Evolutionary conservation across 2,797 vertebrate species (phyloP).

Genomic region (Gymnopithys bicolor): DNA sequence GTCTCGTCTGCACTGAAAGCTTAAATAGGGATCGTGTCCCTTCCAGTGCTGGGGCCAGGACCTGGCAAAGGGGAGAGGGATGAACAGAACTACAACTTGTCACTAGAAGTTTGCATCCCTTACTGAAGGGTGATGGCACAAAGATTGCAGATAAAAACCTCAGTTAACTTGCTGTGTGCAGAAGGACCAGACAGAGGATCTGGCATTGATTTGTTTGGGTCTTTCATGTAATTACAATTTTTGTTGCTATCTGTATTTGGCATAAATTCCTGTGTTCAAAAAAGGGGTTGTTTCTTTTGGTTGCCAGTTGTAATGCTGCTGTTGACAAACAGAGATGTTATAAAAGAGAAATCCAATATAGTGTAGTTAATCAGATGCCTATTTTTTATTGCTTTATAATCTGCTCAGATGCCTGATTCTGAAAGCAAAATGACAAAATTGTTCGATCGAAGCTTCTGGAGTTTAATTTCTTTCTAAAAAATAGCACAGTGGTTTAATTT

Average conservation of each 20-base stretch:
- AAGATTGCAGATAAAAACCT: background rate
- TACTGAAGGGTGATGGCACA: background rate
- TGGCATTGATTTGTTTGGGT: constrained; percentile 1
- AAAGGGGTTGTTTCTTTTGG: background rate
- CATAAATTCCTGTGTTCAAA: background rate
- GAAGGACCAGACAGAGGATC: background rate
- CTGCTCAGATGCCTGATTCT: constrained; percentile 36
- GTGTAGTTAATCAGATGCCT: constrained; percentile 32
- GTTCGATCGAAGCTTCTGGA: background rate
- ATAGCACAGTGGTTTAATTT: background rate
- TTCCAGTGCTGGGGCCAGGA: background rate
- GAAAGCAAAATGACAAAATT: constrained; percentile 29
- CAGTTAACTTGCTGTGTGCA: background rate
- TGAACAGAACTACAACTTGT: background rate
- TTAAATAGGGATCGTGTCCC: background rate
- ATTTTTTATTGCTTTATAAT: constrained; percentile 36
- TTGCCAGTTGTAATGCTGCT: constrained; percentile 28
- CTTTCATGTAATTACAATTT: constrained; percentile 30
- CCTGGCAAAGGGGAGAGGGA: background rate
- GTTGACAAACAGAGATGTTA: constrained; percentile 50
- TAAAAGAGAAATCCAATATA: constrained; percentile 40
- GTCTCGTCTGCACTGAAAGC: background rate
- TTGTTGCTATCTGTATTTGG: constrained; percentile 25
- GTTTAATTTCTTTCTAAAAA: constrained; percentile 38
- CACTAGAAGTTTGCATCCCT: background rate